Base-by-base conservation (phyloP, 1,140 invertebrate genomes). In the Mylabris phalerata region DNA sequence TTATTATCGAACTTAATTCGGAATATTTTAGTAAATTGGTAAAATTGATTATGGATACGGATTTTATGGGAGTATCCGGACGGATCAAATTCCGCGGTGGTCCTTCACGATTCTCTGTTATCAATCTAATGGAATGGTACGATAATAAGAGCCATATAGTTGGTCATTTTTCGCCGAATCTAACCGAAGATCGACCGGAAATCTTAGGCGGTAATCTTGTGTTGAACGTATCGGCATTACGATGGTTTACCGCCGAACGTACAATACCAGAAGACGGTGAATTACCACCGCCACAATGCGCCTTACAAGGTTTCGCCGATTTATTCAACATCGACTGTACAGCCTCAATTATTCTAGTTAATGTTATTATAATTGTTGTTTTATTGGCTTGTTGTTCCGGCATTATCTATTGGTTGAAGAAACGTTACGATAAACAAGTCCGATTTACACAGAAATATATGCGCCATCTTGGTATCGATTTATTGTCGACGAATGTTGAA, bases 31-130 rank as follows among this genome's bases (percentile, higher is more conserved):
- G 79, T 45, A 73, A 77, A 59, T 72, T 84, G 13, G 78, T 79
- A 0, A 69, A 80, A 19, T 70, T 83, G 3, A 78, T 86, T 38
- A 70, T 77, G 43, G 67, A 77, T 50, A 86, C 84, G 0, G 79
- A 88, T 65, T 92, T 92, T 67, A 67, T 82, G 26, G 90, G 90
- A 2, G 86, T 92, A 0, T 90, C 89, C 2, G 90, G 90, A 0
- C 74, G 78, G 39, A 85, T 93, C 3, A 79, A 80, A 57, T 93
- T 92, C 71, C 67, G 78, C 3, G 81, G 81, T 0, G 82, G 82
- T 0, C 80, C 86, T 6, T 89, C 89, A 1, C 75, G 89, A 27
- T 77, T 83, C 46, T 84, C 85, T 1, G 78, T 80, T 3, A 81
- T 92, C 5, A 79, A 85, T 63, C 78, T 93, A 9, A 73, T 84